Evolutionary conservation across 2,888 invertebrate species (phyloP).

Genomic region (Ditula angustiorana): DNA sequence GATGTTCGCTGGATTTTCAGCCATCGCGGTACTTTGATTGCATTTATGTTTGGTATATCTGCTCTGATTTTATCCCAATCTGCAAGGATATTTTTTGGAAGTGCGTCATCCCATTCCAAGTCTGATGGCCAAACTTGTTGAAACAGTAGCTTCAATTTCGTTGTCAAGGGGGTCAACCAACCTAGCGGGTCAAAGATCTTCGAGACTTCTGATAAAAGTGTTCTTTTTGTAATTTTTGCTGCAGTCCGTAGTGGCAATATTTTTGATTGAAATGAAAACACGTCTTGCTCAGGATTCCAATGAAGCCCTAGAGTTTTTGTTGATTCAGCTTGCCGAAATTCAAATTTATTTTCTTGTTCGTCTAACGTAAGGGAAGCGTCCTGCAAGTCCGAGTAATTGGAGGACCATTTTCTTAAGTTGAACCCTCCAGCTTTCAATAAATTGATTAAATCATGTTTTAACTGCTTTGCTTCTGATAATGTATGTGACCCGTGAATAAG

Average conservation of each 20-base stretch:
- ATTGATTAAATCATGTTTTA: slow-evolving; percentile 6
- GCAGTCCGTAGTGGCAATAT: neutral
- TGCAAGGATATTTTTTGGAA: neutral
- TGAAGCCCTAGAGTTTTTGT: neutral
- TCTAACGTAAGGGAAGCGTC: neutral
- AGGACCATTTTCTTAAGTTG: slow-evolving; percentile 27
- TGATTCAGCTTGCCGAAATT: slow-evolving; percentile 33
- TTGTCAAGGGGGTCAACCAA: slow-evolving; percentile 21
- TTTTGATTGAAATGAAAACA: neutral
- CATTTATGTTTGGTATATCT: neutral
- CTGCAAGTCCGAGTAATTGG: slow-evolving; percentile 6
- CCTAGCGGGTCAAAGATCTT: slow-evolving; percentile 29
- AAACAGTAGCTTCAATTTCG: slow-evolving; percentile 27
- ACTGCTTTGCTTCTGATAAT: slow-evolving; percentile 1
- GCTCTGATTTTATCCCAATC: neutral
- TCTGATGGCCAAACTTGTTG: slow-evolving; percentile 22
- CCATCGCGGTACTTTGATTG: slow-evolving; percentile 1
- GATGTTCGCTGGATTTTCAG: neutral
- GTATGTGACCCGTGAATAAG: slow-evolving; percentile 16
- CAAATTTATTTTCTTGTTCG: slow-evolving; percentile 4
- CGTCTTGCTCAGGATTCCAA: slow-evolving; percentile 1
- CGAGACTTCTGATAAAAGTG: neutral
- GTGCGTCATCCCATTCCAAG: slow-evolving; percentile 9
- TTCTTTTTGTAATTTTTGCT: neutral
- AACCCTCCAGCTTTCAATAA: slow-evolving; percentile 33